Evolutionary conservation across 2,113 vertebrate species (phyloP), one percentile per base, ranked within the genome.

Genomic region (Cinclus mexicanus): DNA sequence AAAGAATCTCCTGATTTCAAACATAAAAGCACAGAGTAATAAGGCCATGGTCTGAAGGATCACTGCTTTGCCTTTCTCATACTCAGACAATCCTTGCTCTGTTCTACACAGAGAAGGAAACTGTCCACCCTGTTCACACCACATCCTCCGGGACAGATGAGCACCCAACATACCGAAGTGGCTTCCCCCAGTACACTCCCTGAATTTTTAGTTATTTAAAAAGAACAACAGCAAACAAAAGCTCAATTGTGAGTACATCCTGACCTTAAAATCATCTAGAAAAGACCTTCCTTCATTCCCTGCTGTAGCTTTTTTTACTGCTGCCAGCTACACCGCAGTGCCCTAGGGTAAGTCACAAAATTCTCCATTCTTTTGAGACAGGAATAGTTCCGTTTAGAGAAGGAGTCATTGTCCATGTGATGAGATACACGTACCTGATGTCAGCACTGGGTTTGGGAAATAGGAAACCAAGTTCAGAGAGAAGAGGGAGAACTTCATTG

Each of bases 201-300:
- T 90, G 92, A 91, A 86, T 95, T 94, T 94, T 83, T 75, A 88
- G 39, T 72, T 89, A 71, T 89, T 95, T 91, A 9, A 95, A 81
- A 93, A 93, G 86, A 96, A 96, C 90, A 94, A 93, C 88, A 81
- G 86, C 76, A 94, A 94, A 95, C 83, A 97, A 93, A 87, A 94
- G 70, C 87, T 90, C 59, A 82, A n/a, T 88, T 96, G 81, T 94
- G 85, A 87, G 53, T 25, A 55, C 84, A 94, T 94, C 75, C 91
- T 94, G 87, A 93, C 83, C 81, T 93, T 75, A 39, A 50, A 72
- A 46, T 42, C 33, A 7, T 60, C 81, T 82, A 93, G 83, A 85
- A 94, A 94, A 94, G 57, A 81, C 69, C 41, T 79, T 81, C 49
- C 90, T 96, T 97, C 83, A 93, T 95, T 95, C 82, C 74, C 70